These are phyloP conservation scores for Drosophila anomelani DNA, from an alignment of 2,888 invertebrate species.

Conservation along the genomic window DNA sequence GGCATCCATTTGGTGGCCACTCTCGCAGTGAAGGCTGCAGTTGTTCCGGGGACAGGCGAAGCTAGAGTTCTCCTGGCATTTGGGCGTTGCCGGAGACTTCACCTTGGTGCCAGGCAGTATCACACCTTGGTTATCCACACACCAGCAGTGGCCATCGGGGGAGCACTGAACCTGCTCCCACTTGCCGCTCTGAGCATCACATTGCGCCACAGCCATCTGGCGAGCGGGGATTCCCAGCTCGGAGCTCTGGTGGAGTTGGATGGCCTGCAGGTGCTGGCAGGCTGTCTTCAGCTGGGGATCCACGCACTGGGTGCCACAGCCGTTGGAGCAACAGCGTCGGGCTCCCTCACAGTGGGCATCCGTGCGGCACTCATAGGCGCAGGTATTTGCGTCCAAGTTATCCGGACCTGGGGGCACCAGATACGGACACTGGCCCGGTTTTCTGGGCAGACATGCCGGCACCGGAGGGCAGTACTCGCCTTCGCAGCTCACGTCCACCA, in stretches of 20 bases:
- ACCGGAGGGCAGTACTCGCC: conserved; percentile 94
- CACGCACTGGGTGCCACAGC: conserved; percentile 93
- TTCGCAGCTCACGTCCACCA: conserved; percentile 94
- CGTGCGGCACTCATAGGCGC: conserved; percentile 91
- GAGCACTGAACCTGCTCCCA: conserved; percentile 90
- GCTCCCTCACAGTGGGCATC: conserved; percentile 90
- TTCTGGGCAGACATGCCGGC: conserved; percentile 90
- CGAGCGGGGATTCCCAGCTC: conserved; percentile 91
- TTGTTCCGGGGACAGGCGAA: conserved; percentile 83
- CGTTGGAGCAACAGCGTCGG: conserved; percentile 93
- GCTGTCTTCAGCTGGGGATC: conserved; percentile 90
- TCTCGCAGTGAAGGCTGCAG: conserved; percentile 86
- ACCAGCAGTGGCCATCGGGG: conserved; percentile 91
- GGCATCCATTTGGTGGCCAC: conserved; percentile 87
- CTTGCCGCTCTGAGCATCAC: conserved; percentile 88
- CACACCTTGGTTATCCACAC: conserved; percentile 90
- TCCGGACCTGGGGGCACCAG: conserved; percentile 89
- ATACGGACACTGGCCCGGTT: conserved; percentile 93
- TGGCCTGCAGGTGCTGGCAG: conserved; percentile 88
- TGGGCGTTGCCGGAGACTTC: conserved; percentile 76
- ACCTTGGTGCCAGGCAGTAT: conserved; percentile 90
- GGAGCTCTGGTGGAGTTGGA: conserved; percentile 87
- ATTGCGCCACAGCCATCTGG: conserved; percentile 90
- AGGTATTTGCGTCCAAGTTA: conserved; percentile 86
- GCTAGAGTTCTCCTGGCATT: conserved; percentile 85